Evolutionary conservation across 2,113 vertebrate species (phyloP), one percentile per base, ranked within the genome.

Genomic region (Stictonetta naevosa): DNA sequence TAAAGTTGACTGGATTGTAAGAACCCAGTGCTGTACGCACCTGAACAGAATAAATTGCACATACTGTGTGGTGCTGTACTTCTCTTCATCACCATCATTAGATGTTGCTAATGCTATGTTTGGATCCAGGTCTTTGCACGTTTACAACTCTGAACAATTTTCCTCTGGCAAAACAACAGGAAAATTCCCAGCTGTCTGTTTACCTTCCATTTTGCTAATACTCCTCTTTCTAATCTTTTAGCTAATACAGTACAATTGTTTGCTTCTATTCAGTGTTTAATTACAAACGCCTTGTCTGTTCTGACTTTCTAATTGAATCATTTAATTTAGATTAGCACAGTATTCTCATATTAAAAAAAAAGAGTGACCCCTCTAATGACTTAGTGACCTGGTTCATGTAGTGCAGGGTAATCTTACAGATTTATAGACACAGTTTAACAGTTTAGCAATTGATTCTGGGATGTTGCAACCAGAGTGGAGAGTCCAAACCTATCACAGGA

Each of bases 361-460:
- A 80, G 3, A 85, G 33, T 68, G 79, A 85, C 40, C 26, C 7
- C 23, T 71, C 25, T 71, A 93, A 86, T 17, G 60, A 91, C 84
- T 91, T 84, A 66, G 48, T 69, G 71, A 93, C 58, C 21, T 36
- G 14, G 18, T 76, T 87, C 26, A 50, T 53, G 28, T 69, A 83
- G 28, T 22, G 26, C 71, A 82, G 62, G 67, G 20, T 40, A 80
- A 90, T 20, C 77, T 67, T 72, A 91, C 17, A 89, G 74, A 89
- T 90, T 91, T 69, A 91, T 33, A 42, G 55, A 78, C 59, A 69
- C n/a, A 28, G 26, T 79, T 95, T 79, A 92, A 84, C 23, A 87
- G 81, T 66, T 84, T 79, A 83, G 84, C 40, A 64, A 86, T n/a
- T 90, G 93, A 85, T 85, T 62, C n/a, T 29, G 34, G 44, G n/a